A percentile compares a stretch with the other conserved stretches of the same genome.
Conservation (phyloP, 1,140 invertebrate species). For the Papilio polytes region DNA sequence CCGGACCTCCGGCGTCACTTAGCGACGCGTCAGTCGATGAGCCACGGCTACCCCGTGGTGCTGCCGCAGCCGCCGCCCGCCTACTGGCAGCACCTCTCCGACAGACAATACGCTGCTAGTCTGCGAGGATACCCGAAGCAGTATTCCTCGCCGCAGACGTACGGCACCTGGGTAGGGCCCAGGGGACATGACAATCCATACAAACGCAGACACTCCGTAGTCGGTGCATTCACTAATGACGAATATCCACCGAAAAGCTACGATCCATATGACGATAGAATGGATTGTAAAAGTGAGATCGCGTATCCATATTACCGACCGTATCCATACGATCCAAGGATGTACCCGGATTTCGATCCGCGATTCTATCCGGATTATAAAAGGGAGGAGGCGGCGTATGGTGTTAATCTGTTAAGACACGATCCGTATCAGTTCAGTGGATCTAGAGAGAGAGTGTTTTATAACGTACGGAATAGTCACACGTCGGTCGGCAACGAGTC, state of each 20-base stretch:
- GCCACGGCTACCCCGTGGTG: constrained; percentile 67
- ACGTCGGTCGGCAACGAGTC: constrained; percentile 82
- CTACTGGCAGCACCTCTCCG: constrained; percentile 76
- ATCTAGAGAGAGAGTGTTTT: constrained; percentile 75
- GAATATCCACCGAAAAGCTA: constrained; percentile 73
- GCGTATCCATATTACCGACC: constrained; percentile 69
- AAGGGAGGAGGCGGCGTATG: constrained; percentile 69
- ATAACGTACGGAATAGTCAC: constrained; percentile 78
- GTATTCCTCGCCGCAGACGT: constrained; percentile 61
- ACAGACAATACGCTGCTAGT: constrained; percentile 73
- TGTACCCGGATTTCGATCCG: constrained; percentile 73
- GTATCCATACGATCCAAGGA: constrained; percentile 68
- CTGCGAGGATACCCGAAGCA: constrained; percentile 68
- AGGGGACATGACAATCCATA: constrained; percentile 69
- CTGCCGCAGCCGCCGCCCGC: constrained; percentile 69
- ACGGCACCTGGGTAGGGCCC: constrained; percentile 77
- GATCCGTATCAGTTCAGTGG: constrained; percentile 76
- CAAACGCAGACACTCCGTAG: constrained; percentile 74
- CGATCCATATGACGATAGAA: constrained; percentile 67
- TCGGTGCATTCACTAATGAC: constrained; percentile 70
- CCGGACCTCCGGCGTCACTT: constrained; percentile 83
- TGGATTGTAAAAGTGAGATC: constrained; percentile 77
- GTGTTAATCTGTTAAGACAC: constrained; percentile 72
- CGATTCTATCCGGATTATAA: constrained; percentile 71
- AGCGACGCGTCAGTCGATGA: constrained; percentile 69